Evolutionary conservation across 2,113 vertebrate genomes (phyloP).

Genomic region (Theristicus caerulescens): DNA sequence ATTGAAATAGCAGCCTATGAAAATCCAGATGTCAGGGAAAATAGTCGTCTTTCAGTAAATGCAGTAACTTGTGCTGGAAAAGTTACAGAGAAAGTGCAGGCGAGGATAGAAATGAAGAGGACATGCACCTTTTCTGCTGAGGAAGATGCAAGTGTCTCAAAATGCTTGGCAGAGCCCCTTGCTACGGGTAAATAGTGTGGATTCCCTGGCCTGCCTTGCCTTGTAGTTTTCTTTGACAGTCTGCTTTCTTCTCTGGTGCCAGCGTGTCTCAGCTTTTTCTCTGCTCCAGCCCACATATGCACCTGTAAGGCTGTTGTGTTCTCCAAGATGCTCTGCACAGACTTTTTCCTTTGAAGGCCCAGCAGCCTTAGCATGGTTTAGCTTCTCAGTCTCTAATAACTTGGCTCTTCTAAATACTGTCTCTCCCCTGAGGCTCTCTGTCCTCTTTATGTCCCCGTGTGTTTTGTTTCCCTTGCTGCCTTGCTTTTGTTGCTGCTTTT

Average conservation of each 20-base stretch:
- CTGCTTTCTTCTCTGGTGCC: conserved; percentile 5
- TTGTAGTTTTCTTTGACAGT: neutral
- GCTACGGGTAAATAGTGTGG: neutral
- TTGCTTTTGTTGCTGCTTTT: neutral
- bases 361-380: neutral
- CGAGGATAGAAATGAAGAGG: neutral
- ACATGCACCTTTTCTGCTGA: neutral
- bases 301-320: neutral
- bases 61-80: neutral
- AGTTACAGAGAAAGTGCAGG: neutral
- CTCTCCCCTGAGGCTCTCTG: conserved; percentile 4
- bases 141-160: neutral
- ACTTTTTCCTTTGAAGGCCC: neutral
- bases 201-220: neutral
- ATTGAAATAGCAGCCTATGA: neutral
- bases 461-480: conserved; percentile 31
- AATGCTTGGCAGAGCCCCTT: neutral
- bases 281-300: neutral
- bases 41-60: neutral
- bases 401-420: neutral
- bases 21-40: neutral
- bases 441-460: conserved; percentile 44
- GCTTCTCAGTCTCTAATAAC: neutral
- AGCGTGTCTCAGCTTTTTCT: neutral
- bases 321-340: neutral